phyloP scores from a whole-genome alignment of 2,888 invertebrate genomes.

The Thereva unica region DNA sequence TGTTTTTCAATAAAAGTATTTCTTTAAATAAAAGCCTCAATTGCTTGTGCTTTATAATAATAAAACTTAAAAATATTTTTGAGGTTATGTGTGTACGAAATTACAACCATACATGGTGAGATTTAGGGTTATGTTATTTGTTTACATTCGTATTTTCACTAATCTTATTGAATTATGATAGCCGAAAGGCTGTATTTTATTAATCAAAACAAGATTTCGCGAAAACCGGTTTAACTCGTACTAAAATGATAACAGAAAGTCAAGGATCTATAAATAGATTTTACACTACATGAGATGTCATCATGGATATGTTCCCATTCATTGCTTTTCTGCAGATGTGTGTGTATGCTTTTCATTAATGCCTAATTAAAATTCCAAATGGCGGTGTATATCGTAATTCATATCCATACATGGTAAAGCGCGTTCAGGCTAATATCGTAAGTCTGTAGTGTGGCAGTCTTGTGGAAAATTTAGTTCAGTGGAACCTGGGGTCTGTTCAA shows the following conservation, averaged over 20 bases:
- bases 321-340: not conserved
- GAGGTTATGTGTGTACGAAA: too few species aligned
- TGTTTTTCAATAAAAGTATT: too few species aligned
- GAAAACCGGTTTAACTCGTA: too few species aligned
- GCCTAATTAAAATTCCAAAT: conserved; percentile 10
- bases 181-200: too few species aligned
- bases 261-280: not conserved
- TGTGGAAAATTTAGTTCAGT: too few species aligned
- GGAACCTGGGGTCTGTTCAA: too few species aligned
- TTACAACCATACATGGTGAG: conserved; percentile 9
- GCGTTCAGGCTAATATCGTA: conserved; percentile 5
- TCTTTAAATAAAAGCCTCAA: too few species aligned
- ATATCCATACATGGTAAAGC: conserved; percentile 8
- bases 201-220: too few species aligned
- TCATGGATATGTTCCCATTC: not conserved
- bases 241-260: too few species aligned
- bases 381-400: not conserved
- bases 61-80: too few species aligned
- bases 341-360: conserved; percentile 13
- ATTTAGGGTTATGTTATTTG: conserved; percentile 11
- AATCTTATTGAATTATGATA: not conserved
- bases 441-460: not conserved
- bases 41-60: too few species aligned
- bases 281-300: conserved; percentile 1
- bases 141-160: not conserved